These are phyloP conservation scores for Heliornis fulica DNA, from an alignment of 2,113 vertebrate species.

Conservation along the genomic window DNA sequence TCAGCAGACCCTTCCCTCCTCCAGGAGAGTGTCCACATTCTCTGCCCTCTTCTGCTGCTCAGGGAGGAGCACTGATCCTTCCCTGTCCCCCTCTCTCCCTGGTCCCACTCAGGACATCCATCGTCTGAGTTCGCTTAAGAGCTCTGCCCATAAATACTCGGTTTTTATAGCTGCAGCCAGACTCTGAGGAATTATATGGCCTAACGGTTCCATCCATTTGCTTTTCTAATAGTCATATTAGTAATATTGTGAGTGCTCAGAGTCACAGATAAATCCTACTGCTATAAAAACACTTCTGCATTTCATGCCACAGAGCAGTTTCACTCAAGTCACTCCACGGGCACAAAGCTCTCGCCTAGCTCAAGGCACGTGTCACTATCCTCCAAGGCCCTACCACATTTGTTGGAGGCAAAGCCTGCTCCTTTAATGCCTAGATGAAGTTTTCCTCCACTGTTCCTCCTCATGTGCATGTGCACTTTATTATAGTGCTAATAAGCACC, in stretches of 20 bases:
- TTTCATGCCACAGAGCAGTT: background rate
- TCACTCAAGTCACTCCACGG: background rate
- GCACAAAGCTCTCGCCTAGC: background rate
- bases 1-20: background rate
- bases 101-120: background rate
- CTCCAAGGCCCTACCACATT: background rate
- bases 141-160: background rate
- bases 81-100: background rate
- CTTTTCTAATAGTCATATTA: background rate
- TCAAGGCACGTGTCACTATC: background rate
- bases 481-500: background rate
- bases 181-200: background rate
- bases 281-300: background rate
- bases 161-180: background rate
- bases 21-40: fast-evolving
- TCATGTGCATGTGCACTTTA: background rate
- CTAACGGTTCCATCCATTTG: background rate
- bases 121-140: background rate
- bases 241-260: background rate
- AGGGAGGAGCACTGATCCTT: background rate
- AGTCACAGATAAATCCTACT: background rate
- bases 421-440: background rate
- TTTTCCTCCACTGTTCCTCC: background rate
- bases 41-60: background rate
- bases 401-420: background rate